phyloP scores from a whole-genome alignment of 2,113 vertebrate genomes.

The Pimephales promelas region DNA sequence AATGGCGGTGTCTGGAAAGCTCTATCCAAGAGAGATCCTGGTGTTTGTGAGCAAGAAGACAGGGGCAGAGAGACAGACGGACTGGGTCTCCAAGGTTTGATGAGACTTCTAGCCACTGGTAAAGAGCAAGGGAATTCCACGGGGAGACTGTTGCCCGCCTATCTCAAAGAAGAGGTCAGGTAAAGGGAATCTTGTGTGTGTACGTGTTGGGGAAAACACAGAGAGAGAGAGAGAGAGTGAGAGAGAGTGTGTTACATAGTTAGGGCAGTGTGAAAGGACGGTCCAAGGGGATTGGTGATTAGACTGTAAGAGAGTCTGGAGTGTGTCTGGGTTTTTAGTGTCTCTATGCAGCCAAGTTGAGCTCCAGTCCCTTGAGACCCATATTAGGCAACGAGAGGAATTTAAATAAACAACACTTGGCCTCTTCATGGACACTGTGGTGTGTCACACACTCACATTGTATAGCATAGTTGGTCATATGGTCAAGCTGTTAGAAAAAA shows the following conservation, averaged over 20 bases:
- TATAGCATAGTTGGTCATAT: not conserved
- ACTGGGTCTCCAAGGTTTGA: conserved; percentile 1
- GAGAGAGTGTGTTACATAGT: not conserved
- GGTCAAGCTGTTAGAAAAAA: not conserved
- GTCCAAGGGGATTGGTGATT: conserved; percentile 46
- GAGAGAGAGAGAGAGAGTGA: not conserved
- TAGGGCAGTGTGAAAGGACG: conserved; percentile 24
- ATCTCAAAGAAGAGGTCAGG: conserved; percentile 29
- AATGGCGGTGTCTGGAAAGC: not conserved
- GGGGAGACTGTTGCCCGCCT: not conserved
- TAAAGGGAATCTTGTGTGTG: conserved; percentile 10
- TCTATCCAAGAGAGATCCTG: not conserved
- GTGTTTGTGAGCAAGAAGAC: conserved; percentile 21
- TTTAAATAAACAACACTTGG: conserved; percentile 15
- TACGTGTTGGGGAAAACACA: conserved; percentile 15
- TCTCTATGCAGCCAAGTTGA: conserved; percentile 17
- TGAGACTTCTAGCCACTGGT: not conserved
- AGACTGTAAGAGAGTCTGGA: conserved; percentile 30
- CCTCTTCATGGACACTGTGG: conserved; percentile 13
- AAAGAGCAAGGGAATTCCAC: not conserved
- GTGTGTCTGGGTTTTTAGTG: conserved; percentile 27
- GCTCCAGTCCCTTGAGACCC: conserved; percentile 10
- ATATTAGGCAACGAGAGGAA: not conserved
- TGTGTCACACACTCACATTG: conserved; percentile 2
- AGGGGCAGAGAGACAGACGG: not conserved